Conservation (phyloP, 2,797 vertebrate genomes). For the Crocidura indochinensis region DNA sequence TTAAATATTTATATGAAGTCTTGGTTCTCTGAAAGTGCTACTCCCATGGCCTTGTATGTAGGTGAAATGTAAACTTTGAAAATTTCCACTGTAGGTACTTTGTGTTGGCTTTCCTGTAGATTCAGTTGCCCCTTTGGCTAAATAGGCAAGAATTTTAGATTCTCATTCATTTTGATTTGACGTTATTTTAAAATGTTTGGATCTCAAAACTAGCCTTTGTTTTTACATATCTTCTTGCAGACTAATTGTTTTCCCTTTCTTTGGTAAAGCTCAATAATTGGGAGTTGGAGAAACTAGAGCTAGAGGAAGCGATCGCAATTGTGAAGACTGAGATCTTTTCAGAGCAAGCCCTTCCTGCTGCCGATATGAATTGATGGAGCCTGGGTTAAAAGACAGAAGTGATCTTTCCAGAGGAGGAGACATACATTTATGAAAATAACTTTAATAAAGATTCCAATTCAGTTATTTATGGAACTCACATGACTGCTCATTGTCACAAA, state of each 20-base stretch:
- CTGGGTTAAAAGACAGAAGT: slow-evolving; percentile 81
- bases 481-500: slow-evolving; percentile 52
- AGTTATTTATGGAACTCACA: neutral
- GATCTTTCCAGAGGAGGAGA: slow-evolving; percentile 41
- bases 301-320: slow-evolving; percentile 86
- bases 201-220: slow-evolving; percentile 62
- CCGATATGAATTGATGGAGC: slow-evolving; percentile 74
- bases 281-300: slow-evolving; percentile 89
- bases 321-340: slow-evolving; percentile 91
- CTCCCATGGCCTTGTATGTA: neutral
- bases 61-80: neutral
- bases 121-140: neutral
- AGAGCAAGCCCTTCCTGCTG: slow-evolving; percentile 53
- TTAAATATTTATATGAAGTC: neutral
- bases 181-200: slow-evolving; percentile 19
- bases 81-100: neutral
- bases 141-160: neutral
- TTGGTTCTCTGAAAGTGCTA: neutral
- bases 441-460: slow-evolving; percentile 75
- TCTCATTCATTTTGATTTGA: neutral
- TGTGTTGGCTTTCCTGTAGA: neutral
- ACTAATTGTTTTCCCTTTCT: slow-evolving; percentile 80
- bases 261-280: slow-evolving; percentile 90
- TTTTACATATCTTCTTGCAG: slow-evolving; percentile 42
- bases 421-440: slow-evolving; percentile 58